Conservation (phyloP, 2,888 invertebrate species). For the Plutella xylostella region DNA sequence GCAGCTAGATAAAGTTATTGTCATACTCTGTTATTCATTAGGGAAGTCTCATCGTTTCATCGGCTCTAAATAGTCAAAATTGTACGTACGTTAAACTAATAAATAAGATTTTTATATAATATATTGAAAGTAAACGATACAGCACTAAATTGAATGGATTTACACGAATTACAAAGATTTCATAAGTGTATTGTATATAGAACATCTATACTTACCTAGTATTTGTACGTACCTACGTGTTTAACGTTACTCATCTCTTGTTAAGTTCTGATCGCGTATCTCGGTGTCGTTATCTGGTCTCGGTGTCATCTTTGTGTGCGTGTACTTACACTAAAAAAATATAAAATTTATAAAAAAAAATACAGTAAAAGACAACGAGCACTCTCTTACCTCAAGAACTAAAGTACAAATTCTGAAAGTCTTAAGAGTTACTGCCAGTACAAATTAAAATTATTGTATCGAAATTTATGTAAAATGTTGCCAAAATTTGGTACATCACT, state of each 20-base stretch:
- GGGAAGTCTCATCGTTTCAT: too few relatives aligned
- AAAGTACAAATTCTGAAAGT: constrained; percentile 69
- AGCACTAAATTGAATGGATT: neutral
- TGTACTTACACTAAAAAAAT: constrained; percentile 30
- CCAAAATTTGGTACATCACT: constrained; percentile 59
- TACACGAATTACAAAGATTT: constrained; percentile 8
- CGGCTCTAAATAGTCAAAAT: neutral
- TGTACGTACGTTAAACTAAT: constrained; percentile 5
- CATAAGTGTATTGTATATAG: constrained; percentile 51
- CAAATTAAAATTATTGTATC: constrained; percentile 47
- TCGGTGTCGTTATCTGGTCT: constrained; percentile 48
- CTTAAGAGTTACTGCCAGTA: constrained; percentile 61
- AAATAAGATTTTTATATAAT: constrained; percentile 3
- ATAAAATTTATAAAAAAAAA: constrained; percentile 24
- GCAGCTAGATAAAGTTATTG: too few relatives aligned
- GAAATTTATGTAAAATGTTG: constrained; percentile 60
- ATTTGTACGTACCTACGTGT: constrained; percentile 29
- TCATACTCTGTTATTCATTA: too few relatives aligned
- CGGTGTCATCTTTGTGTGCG: constrained; percentile 53
- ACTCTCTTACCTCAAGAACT: constrained; percentile 46
- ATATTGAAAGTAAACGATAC: neutral
- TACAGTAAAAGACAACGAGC: constrained; percentile 55
- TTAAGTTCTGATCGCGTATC: constrained; percentile 45
- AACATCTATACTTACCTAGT: constrained; percentile 21
- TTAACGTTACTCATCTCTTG: constrained; percentile 25